phyloP scores from a whole-genome alignment of 2,888 invertebrate genomes.

The Hypercompe scribonia region DNA sequence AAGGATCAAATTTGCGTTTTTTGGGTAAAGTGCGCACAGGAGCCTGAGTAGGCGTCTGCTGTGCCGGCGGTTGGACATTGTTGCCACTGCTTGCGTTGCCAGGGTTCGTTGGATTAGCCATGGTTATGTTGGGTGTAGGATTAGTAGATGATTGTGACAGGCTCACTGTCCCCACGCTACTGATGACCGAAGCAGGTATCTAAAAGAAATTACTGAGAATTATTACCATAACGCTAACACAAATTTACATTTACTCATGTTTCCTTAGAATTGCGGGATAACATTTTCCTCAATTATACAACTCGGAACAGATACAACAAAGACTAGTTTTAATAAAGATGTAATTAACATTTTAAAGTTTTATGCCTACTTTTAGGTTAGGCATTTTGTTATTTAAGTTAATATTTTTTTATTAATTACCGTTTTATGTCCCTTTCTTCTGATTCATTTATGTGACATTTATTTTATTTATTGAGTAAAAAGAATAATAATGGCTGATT shows the following conservation, averaged over 20 bases:
- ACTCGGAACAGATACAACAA: slow-evolving; percentile 8
- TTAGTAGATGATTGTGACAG: slow-evolving; percentile 78
- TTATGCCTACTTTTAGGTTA: background rate
- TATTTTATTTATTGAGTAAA: background rate
- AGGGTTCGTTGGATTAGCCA: slow-evolving; percentile 82
- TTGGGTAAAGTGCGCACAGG: slow-evolving; percentile 95
- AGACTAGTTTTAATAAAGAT: slow-evolving; percentile 10
- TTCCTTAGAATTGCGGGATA: slow-evolving; percentile 15
- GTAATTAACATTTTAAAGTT: background rate
- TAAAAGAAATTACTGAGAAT: slow-evolving; percentile 57
- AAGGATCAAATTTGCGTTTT: slow-evolving; percentile 95
- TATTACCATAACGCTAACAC: slow-evolving; percentile 5
- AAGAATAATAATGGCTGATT: background rate
- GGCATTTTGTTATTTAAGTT: background rate
- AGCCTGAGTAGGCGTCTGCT: slow-evolving; percentile 82
- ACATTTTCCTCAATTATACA: slow-evolving; percentile 21
- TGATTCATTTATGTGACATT: background rate
- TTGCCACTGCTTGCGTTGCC: slow-evolving; percentile 74
- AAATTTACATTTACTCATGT: slow-evolving; percentile 18
- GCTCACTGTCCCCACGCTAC: slow-evolving; percentile 87
- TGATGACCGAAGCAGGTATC: slow-evolving; percentile 87
- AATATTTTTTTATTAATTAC: background rate
- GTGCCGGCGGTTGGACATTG: slow-evolving; percentile 63
- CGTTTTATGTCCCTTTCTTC: background rate
- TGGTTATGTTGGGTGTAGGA: slow-evolving; percentile 74